Evolutionary conservation across 2,797 vertebrate genomes (phyloP).

Genomic region (Hydrolagus colliei): DNA sequence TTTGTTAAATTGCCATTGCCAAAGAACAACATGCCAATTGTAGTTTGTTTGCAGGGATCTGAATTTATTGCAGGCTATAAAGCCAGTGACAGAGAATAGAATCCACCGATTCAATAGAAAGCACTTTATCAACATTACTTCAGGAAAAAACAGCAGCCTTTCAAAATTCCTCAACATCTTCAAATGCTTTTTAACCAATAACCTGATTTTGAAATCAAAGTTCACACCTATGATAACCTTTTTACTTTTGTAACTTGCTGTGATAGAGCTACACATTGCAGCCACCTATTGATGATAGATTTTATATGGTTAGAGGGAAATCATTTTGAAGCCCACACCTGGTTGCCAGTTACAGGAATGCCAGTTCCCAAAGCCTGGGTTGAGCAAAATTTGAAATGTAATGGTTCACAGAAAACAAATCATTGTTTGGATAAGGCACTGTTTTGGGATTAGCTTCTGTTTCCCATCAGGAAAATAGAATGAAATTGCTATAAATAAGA

Average conservation of each 20-base stretch:
- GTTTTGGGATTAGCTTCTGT: not conserved
- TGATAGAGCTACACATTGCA: too few relatives aligned
- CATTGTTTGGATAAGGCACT: not conserved
- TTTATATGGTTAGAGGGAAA: too few relatives aligned
- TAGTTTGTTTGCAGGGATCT: conserved; percentile 20
- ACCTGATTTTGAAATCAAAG: too few relatives aligned
- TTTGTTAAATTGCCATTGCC: conserved; percentile 8
- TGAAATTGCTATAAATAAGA: not conserved
- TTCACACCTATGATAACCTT: too few relatives aligned
- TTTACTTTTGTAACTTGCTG: too few relatives aligned
- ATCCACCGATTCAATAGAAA: conserved; percentile 6
- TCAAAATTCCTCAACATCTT: not conserved
- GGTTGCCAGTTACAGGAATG: too few relatives aligned
- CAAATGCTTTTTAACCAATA: not conserved
- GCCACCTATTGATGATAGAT: too few relatives aligned
- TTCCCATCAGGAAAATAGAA: not conserved
- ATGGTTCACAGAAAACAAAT: not conserved
- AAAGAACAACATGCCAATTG: not conserved
- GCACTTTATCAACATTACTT: conserved; percentile 18
- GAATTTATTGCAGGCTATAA: conserved; percentile 23
- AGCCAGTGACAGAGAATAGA: conserved; percentile 17
- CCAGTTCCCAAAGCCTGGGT: not conserved
- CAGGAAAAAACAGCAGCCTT: not conserved
- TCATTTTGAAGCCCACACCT: too few relatives aligned
- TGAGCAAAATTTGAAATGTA: not conserved